Evolutionary conservation across 37 sponge, comb jelly and placozoan genomes (phyloP), one percentile per base, ranked within the genome.

Genomic region (Haliclona indistincta): DNA sequence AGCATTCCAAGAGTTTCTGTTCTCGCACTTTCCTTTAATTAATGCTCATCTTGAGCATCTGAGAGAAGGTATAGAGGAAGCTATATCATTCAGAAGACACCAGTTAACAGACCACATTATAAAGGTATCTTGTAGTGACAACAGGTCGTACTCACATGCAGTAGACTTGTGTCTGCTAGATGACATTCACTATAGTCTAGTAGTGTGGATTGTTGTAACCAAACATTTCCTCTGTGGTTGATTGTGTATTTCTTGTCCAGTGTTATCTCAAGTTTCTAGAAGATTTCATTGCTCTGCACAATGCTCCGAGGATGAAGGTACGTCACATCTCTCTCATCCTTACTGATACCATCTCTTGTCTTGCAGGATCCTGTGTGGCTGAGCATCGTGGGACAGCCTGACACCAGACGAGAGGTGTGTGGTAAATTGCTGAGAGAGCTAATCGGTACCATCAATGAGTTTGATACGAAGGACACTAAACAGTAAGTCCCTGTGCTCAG

Each of bases 381-480:
- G 5, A 73, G 56, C 19, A 19, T 91, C 40, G 75, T 91, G 36
- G 64, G 76, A 35, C 36, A 67, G 30, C 54, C 43, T 23, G 61
- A 72, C 55, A 56, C 45, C 20, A 47, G 80, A 52, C 62, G 60
- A 56, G 58, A 43, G 11, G 53, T 85, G 4, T 80, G 87, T 35
- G 3, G 67, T 1, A 42, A 64, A 63, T 86, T 91, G 43, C 73
- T 86, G 74, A 67, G 71, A 51, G 84, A 78, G 71, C 45, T 91
- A 30, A 63, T 40, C 13, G 34, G 62, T 37, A 61, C 67, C 28
- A 68, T 86, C 30, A 49, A 52, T 20, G 64, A 78, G 52, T 23
- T 91, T 29, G 88, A 91, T 42, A 83, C 84, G 4, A 86, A 86
- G 82, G 88, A 91, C 25, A 83, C 74, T n/a, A 82, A 91, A 54